These are phyloP conservation scores for Nasua narica DNA, from an alignment of 2,797 vertebrate genomes.

Conservation along the genomic window DNA sequence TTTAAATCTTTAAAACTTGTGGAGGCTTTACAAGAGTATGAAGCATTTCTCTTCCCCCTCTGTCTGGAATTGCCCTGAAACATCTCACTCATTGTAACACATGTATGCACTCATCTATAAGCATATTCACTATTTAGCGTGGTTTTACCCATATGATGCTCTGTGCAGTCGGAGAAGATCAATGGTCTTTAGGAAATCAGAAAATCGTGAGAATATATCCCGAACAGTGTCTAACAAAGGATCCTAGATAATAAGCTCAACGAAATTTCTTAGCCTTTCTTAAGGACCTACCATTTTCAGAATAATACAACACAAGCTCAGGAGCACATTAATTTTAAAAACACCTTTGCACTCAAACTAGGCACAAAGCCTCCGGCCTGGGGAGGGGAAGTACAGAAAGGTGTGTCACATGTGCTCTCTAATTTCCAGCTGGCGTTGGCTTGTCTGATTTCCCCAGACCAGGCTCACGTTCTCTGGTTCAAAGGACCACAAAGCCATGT, in stretches of 20 bases:
- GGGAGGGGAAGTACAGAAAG: neutral
- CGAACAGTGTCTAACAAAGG: neutral
- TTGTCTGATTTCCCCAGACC: neutral
- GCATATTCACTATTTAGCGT: neutral
- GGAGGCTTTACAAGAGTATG: neutral
- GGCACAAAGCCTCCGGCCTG: rapidly evolving
- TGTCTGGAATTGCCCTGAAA: neutral
- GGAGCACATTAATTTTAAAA: neutral
- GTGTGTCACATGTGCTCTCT: neutral
- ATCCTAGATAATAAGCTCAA: neutral
- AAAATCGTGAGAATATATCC: neutral
- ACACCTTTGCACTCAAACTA: neutral
- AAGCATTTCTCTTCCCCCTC: neutral
- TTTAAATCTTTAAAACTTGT: neutral
- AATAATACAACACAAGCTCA: neutral
- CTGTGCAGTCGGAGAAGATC: neutral
- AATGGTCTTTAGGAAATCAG: neutral
- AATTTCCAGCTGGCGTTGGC: neutral
- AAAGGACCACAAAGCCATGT: neutral
- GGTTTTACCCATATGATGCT: neutral
- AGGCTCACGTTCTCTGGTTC: neutral
- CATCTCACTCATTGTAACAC: neutral
- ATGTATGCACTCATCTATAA: neutral
- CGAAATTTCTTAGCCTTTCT: neutral
- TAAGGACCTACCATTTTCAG: neutral